These are phyloP conservation scores for Muraenolepis orangiensis DNA, from an alignment of 2,797 vertebrate species.

Conservation along the genomic window DNA sequence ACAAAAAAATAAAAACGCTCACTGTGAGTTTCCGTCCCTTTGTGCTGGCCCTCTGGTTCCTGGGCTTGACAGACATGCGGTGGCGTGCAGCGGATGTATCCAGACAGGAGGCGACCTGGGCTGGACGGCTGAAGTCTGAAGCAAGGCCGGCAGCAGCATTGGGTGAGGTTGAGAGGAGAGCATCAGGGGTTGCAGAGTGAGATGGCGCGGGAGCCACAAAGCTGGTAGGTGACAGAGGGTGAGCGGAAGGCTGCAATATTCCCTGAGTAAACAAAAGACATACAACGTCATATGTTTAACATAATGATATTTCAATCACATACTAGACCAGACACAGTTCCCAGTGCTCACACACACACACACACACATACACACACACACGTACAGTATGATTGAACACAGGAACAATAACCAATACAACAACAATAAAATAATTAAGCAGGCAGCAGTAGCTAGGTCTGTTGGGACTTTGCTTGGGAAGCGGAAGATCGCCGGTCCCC, in stretches of 20 bases:
- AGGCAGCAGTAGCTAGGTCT: no score
- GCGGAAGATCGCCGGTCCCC: no score
- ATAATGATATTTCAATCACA: neutral
- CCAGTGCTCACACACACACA: neutral
- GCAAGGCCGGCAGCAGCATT: slow-evolving; percentile 43
- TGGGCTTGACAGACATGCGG: slow-evolving; percentile 89
- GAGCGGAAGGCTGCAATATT: slow-evolving; percentile 59
- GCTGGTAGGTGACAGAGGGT: slow-evolving; percentile 50
- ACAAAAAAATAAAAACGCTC: no score
- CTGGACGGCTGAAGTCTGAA: slow-evolving; percentile 78
- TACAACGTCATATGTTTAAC: neutral
- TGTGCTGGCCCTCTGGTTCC: slow-evolving; percentile 82
- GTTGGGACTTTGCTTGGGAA: no score
- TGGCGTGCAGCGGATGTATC: slow-evolving; percentile 95
- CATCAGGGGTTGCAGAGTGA: slow-evolving; percentile 2
- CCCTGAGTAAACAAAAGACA: slow-evolving; percentile 51
- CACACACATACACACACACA: neutral
- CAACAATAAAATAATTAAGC: no score
- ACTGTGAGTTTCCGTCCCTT: slow-evolving; percentile 78
- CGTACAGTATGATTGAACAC: neutral
- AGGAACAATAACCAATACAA: neutral
- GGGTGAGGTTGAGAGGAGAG: slow-evolving; percentile 28
- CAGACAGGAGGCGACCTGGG: slow-evolving; percentile 77
- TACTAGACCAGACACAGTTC: neutral
- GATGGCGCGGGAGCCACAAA: slow-evolving; percentile 13